phyloP scores from a whole-genome alignment of 2,888 invertebrate species.

The Xanthorhoe spadicearia region DNA sequence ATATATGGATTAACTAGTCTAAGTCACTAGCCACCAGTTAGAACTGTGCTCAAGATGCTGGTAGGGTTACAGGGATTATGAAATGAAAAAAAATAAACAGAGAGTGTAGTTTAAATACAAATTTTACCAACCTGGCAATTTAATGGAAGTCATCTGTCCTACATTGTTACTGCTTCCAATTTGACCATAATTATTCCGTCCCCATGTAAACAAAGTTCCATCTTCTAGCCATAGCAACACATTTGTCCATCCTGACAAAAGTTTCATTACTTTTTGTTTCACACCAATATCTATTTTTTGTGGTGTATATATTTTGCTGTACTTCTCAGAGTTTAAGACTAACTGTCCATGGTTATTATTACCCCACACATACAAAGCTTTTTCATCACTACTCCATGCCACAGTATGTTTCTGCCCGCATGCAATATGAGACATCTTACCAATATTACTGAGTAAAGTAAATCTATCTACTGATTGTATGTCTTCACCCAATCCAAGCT shows the following conservation, averaged over 20 bases:
- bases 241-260: slow-evolving; percentile 92
- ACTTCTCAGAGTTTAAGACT: slow-evolving; percentile 83
- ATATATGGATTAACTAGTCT: too few relatives aligned
- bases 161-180: slow-evolving; percentile 80
- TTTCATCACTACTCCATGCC: slow-evolving; percentile 81
- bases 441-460: slow-evolving; percentile 82
- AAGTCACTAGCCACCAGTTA: too few relatives aligned
- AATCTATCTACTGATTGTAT: slow-evolving; percentile 70
- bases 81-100: neutral
- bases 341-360: slow-evolving; percentile 94
- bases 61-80: too few relatives aligned
- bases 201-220: slow-evolving; percentile 89
- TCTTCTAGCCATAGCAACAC: slow-evolving; percentile 86
- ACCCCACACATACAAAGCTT: slow-evolving; percentile 90
- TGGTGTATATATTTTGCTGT: slow-evolving; percentile 79
- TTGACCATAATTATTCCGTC: slow-evolving; percentile 92
- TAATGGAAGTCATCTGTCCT: slow-evolving; percentile 65
- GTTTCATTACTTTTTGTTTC: slow-evolving; percentile 81
- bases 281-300: slow-evolving; percentile 83
- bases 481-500: slow-evolving; percentile 85
- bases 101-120: neutral
- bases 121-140: slow-evolving; percentile 64
- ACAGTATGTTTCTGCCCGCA: slow-evolving; percentile 94
- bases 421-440: slow-evolving; percentile 86
- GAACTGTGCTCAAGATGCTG: too few relatives aligned